phyloP scores from a whole-genome alignment of 2,888 invertebrate species.

The Lasioglossum malachurum region DNA sequence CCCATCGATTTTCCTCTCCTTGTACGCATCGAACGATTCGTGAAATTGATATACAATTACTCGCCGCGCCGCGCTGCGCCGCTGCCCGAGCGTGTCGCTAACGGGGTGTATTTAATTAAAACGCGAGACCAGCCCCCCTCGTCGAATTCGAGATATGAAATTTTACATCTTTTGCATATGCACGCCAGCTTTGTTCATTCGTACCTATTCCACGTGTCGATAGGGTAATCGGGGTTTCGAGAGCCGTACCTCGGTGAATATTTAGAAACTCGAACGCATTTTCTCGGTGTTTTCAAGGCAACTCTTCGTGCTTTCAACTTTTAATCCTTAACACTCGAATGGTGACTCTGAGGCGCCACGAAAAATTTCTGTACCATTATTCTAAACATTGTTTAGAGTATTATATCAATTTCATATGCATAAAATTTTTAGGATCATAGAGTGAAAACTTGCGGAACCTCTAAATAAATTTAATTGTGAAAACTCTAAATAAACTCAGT shows the following conservation, averaged over 20 bases:
- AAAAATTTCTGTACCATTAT: no score
- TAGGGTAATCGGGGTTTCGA: not conserved
- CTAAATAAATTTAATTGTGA: no score
- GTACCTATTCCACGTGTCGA: not conserved
- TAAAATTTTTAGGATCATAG: no score
- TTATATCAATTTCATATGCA: no score
- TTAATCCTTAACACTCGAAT: no score
- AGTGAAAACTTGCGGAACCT: no score
- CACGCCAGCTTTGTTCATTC: not conserved
- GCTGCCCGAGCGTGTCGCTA: constrained; percentile 7
- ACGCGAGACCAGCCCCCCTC: not conserved
- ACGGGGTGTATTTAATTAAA: constrained; percentile 38
- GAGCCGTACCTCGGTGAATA: not conserved
- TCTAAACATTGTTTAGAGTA: no score
- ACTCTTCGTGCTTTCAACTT: no score
- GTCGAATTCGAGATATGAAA: not conserved
- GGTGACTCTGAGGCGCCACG: no score
- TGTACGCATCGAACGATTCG: constrained; percentile 27
- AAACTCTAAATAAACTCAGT: no score
- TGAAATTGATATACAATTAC: constrained; percentile 47
- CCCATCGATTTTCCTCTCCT: constrained; percentile 32
- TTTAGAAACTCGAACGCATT: no score
- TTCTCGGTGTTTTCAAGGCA: no score
- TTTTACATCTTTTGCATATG: constrained; percentile 6
- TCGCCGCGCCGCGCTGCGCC: not conserved